Percentiles rank a stretch among this genome's conserved stretches.
These are phyloP conservation scores for Phocoena sinus DNA, from an alignment of 2,113 vertebrate species.

Conservation along the genomic window DNA sequence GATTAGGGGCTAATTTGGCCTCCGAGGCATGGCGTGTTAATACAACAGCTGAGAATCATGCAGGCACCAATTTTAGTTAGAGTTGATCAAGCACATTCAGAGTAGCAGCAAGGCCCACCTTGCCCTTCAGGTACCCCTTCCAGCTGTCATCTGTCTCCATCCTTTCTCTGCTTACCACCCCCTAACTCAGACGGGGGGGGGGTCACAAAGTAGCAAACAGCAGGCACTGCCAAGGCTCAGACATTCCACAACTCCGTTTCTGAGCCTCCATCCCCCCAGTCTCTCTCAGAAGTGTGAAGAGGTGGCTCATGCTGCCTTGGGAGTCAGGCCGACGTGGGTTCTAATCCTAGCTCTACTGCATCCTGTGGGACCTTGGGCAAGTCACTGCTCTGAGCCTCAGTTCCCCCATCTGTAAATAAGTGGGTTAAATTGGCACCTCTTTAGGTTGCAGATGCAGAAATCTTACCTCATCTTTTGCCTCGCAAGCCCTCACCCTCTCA, in stretches of 20 bases:
- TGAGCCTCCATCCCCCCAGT: not conserved
- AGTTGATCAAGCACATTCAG: not conserved
- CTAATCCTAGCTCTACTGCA: not conserved
- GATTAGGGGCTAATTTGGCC: conserved; percentile 41
- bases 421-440: not conserved
- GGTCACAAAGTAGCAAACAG: not conserved
- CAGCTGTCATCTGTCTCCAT: not conserved
- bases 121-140: not conserved
- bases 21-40: not conserved
- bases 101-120: not conserved
- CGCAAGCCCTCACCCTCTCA: not conserved
- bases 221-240: not conserved
- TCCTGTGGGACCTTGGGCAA: not conserved
- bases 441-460: not conserved
- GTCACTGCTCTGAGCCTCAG: not conserved
- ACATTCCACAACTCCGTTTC: not conserved
- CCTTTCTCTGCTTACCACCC: not conserved
- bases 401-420: not conserved
- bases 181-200: not conserved
- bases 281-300: not conserved
- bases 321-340: not conserved
- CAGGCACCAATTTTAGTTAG: not conserved
- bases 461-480: not conserved
- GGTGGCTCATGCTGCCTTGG: not conserved
- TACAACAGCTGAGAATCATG: not conserved